These are phyloP conservation scores for Exephanes ischioxanthus DNA, from an alignment of 2,888 invertebrate genomes.

Conservation along the genomic window DNA sequence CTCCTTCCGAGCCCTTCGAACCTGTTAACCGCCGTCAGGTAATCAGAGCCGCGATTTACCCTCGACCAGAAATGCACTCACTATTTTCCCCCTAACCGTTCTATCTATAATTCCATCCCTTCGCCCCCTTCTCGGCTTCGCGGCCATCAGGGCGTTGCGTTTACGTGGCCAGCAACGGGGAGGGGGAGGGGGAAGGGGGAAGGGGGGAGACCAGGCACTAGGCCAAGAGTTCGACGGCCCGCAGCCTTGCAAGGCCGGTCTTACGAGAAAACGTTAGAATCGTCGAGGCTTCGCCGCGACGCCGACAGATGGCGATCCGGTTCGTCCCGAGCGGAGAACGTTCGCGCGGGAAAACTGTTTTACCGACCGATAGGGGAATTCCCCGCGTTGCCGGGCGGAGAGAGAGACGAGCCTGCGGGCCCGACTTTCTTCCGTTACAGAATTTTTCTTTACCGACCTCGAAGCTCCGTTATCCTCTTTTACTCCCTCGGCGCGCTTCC, in stretches of 20 bases:
- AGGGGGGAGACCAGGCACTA: slow-evolving; percentile 71
- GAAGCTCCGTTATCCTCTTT: not conserved
- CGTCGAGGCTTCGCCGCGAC: slow-evolving; percentile 50
- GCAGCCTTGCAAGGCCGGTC: slow-evolving; percentile 84
- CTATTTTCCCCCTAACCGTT: slow-evolving; percentile 51
- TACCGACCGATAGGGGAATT: slow-evolving; percentile 70
- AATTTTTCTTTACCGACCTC: slow-evolving; percentile 25
- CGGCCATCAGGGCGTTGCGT: slow-evolving; percentile 65
- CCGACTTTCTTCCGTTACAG: not conserved
- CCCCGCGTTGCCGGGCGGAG: slow-evolving; percentile 20
- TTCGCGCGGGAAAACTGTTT: slow-evolving; percentile 64
- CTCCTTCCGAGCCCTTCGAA: slow-evolving; percentile 15
- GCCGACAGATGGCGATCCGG: slow-evolving; percentile 71
- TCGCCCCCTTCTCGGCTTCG: slow-evolving; percentile 16
- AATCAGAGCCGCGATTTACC: not conserved
- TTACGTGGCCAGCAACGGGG: slow-evolving; percentile 42
- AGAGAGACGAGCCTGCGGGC: not conserved
- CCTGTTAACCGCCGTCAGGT: not conserved
- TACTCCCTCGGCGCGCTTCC: not conserved
- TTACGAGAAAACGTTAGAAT: slow-evolving; percentile 41
- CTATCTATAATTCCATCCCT: slow-evolving; percentile 39
- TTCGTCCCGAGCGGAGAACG: slow-evolving; percentile 27
- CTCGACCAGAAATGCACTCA: slow-evolving; percentile 52
- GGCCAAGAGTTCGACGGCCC: slow-evolving; percentile 83
- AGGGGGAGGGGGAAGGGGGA: not conserved